These are phyloP conservation scores for Cataglyphis cursor DNA, from an alignment of 2,888 invertebrate genomes.

Conservation along the genomic window DNA sequence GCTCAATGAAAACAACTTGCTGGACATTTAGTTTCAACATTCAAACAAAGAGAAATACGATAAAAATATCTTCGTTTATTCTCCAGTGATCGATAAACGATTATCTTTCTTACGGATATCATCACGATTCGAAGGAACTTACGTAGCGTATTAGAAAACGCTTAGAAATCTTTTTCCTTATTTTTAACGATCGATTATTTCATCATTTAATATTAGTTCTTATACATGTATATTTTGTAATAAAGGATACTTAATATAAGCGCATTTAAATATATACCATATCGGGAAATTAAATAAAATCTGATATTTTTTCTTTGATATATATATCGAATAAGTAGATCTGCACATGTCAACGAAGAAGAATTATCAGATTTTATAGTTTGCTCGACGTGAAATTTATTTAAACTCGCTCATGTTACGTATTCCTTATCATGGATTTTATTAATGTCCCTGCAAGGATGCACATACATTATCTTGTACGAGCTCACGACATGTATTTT, in stretches of 20 bases:
- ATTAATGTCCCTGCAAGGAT: slow-evolving; percentile 67
- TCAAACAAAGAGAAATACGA: slow-evolving; percentile 26
- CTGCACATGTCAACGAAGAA: neutral
- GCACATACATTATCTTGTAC: slow-evolving; percentile 65
- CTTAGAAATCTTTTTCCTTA: neutral
- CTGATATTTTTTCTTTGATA: neutral
- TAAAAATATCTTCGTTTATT: slow-evolving; percentile 18
- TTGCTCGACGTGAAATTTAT: slow-evolving; percentile 34
- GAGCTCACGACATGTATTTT: slow-evolving; percentile 65
- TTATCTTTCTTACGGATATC: slow-evolving; percentile 15
- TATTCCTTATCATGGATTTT: slow-evolving; percentile 60
- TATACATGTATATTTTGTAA: slow-evolving; percentile 28
- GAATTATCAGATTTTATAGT: neutral
- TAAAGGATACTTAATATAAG: slow-evolving; percentile 54
- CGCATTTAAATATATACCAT: slow-evolving; percentile 28
- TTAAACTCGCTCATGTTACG: slow-evolving; percentile 43
- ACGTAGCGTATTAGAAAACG: neutral
- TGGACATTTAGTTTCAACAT: slow-evolving; percentile 29
- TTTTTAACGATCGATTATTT: neutral
- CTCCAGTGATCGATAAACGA: slow-evolving; percentile 5
- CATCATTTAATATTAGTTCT: neutral
- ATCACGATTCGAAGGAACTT: neutral
- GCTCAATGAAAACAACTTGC: slow-evolving; percentile 32
- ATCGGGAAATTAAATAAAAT: slow-evolving; percentile 28
- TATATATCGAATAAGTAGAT: neutral